Percentiles rank a stretch among this genome's conserved stretches.
These are phyloP conservation scores for Yponomeuta cagnagella DNA, from an alignment of 2,888 invertebrate genomes.

Conservation along the genomic window DNA sequence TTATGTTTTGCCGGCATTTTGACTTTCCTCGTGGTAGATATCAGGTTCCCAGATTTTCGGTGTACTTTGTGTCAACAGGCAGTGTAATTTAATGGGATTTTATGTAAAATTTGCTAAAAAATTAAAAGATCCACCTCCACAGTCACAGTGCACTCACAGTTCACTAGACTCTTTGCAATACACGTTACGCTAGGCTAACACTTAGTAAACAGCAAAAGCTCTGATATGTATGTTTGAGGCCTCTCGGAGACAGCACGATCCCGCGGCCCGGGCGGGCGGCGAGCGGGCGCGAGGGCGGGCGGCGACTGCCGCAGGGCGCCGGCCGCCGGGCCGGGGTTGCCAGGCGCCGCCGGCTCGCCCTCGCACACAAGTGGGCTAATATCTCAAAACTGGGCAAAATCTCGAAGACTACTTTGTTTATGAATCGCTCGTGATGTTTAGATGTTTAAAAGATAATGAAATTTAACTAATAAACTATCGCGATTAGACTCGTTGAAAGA, in stretches of 20 bases:
- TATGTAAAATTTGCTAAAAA: background rate
- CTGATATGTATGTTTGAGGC: constrained; percentile 65
- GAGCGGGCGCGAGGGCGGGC: constrained; percentile 48
- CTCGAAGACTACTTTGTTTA: too few relatives aligned
- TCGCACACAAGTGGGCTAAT: too few relatives aligned
- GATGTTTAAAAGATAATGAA: too few relatives aligned
- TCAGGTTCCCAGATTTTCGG: background rate
- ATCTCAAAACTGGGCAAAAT: too few relatives aligned
- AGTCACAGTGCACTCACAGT: constrained; percentile 1
- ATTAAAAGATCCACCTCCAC: background rate
- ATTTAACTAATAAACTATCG: too few relatives aligned
- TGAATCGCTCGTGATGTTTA: too few relatives aligned
- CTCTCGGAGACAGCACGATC: constrained; percentile 50
- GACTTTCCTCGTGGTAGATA: background rate
- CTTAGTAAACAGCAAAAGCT: constrained; percentile 29
- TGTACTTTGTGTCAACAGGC: background rate
- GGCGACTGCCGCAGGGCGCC: constrained; percentile 49
- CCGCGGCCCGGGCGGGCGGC: constrained; percentile 21
- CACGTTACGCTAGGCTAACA: constrained; percentile 22
- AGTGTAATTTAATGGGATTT: background rate
- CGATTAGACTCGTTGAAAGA: too few relatives aligned
- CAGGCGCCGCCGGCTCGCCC: constrained; percentile 23
- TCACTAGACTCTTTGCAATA: constrained; percentile 19
- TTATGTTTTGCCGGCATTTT: background rate
- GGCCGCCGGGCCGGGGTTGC: constrained; percentile 19